Percentiles rank a stretch among this genome's conserved stretches.
Conservation (phyloP, 1,140 invertebrate genomes). For the Kradibia gibbosae region DNA sequence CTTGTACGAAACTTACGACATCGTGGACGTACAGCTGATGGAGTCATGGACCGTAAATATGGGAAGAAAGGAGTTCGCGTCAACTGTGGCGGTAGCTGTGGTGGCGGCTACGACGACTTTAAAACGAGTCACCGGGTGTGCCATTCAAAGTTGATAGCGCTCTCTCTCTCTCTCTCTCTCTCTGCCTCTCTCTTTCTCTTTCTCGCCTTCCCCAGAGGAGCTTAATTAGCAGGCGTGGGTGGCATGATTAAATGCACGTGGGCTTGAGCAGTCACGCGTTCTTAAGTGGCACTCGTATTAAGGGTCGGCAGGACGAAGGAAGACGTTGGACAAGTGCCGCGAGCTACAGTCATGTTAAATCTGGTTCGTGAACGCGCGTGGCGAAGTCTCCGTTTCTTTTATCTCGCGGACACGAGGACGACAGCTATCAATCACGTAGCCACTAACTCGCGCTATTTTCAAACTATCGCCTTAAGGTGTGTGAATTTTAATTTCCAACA, state of each 20-base stretch:
- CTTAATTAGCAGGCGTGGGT: neutral
- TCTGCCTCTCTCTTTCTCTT: neutral
- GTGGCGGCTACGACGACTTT: neutral
- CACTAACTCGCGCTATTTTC: neutral
- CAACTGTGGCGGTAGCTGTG: no score
- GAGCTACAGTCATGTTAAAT: conserved; percentile 13
- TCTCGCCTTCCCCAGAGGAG: neutral
- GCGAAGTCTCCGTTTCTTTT: no score
- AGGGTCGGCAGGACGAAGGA: neutral
- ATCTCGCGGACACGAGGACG: conserved; percentile 5
- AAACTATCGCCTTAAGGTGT: conserved; percentile 1
- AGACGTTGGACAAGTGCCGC: neutral
- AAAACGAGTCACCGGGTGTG: neutral
- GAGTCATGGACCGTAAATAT: neutral
- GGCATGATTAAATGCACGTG: conserved; percentile 8
- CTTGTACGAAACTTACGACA: no score
- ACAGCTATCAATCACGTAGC: conserved; percentile 15
- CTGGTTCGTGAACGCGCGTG: neutral
- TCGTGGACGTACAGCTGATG: neutral
- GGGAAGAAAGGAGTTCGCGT: conserved; percentile 24
- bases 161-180: no score
- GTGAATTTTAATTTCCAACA: conserved; percentile 31
- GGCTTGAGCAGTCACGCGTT: conserved; percentile 37
- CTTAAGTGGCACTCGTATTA: neutral
- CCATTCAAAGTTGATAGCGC: conserved; percentile 34